Evolutionary conservation across 2,113 vertebrate species (phyloP).

Genomic region (Coracopsis vasa): DNA sequence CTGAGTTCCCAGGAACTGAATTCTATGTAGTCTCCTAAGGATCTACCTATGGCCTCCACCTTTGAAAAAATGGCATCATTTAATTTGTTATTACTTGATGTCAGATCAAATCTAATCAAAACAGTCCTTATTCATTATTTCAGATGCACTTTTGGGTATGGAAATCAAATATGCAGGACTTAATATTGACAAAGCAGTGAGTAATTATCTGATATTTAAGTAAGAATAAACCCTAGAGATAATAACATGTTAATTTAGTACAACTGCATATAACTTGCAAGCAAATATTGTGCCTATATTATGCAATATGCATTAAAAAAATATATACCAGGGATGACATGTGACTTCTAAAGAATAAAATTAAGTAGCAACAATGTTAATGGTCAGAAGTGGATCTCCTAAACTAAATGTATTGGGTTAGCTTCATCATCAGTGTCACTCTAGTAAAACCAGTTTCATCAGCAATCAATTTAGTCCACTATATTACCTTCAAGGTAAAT

Average conservation of each 20-base stretch:
- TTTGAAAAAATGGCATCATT: neutral
- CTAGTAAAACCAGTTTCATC: neutral
- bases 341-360: neutral
- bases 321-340: neutral
- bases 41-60: neutral
- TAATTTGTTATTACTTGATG: neutral
- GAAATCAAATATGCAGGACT: neutral
- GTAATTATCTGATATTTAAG: neutral
- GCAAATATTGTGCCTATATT: neutral
- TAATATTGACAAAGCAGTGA: neutral
- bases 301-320: neutral
- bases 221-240: neutral
- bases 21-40: neutral
- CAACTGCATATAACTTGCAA: neutral
- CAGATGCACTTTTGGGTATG: neutral
- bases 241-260: neutral
- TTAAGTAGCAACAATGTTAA: neutral
- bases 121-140: neutral
- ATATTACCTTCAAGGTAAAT: neutral
- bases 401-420: neutral
- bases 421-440: neutral
- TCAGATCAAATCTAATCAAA: neutral
- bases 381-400: neutral
- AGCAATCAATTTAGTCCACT: conserved; percentile 7
- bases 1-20: neutral